Base-by-base conservation (phyloP, 2,113 vertebrate species). In the Bubo bubo region DNA sequence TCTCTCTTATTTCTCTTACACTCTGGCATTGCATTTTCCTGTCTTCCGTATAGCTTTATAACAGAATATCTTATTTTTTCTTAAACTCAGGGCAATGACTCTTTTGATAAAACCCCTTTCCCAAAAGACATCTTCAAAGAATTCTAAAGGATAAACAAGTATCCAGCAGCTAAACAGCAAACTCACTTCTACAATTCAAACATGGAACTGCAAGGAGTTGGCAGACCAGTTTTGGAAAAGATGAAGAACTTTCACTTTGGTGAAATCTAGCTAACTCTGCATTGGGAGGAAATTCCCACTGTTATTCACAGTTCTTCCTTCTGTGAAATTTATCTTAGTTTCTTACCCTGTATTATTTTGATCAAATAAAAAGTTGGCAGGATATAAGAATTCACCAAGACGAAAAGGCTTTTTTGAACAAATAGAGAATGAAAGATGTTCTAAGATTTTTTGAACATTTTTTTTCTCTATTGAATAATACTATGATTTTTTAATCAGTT, bases 351-450 rank as follows among this genome's bases (percentile, higher is more conserved):
- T 43, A 94, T 79, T 60, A 91, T 82, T 93, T 68, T 79, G 70
- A 91, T 93, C 20, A 95, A 95, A 89, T 56, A 85, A 94, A 87
- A 89, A 75, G 60, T 90, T 94, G 89, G 70, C 89, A 93, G 80
- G 23, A 56, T 60, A 56, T 60, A 87, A 95, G 70, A 64, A 90
- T 79, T 81, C 87, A 87, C 49, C 39, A 82, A 75, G 87, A 96
- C 91, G 43, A 96, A 95, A 94, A 84, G 35, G 10, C 0, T 87
- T 91, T 91, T 81, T 71, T 84, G 28, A 89, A 94, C n/a, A 88
- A 95, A 85, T 47, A 86, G 47, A 93, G 60, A 93, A 94, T 89
- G 64, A 95, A 95, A 91, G 83, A 87, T 12, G 8, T 52, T 74
- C 32, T 67, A 67, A 71, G 55, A 41, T 49, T 75, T 93, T 67